These are phyloP conservation scores for Rhinolophus ferrumequinum DNA, from an alignment of 2,113 vertebrate species.

Conservation along the genomic window DNA sequence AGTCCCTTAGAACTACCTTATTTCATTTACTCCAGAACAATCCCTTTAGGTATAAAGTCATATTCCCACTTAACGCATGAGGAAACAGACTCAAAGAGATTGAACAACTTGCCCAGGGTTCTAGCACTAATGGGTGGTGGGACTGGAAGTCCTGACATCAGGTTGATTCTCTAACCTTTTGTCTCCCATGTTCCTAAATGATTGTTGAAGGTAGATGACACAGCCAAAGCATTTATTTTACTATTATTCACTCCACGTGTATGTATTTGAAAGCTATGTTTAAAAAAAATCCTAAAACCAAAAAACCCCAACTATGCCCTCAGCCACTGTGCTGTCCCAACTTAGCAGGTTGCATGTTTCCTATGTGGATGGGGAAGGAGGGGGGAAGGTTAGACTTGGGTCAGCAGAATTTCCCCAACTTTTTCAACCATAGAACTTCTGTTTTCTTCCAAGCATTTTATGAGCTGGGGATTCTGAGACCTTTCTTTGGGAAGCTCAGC, in stretches of 20 bases:
- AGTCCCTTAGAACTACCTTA: neutral
- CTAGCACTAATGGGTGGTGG: neutral
- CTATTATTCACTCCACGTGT: neutral
- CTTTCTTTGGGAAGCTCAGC: neutral
- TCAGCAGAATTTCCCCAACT: conserved; percentile 25
- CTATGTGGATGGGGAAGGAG: neutral
- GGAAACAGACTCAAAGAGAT: neutral
- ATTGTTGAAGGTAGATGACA: neutral
- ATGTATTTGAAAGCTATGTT: conserved; percentile 25
- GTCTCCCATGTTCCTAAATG: neutral
- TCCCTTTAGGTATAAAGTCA: neutral
- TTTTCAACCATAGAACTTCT: neutral
- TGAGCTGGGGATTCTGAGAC: neutral
- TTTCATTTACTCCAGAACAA: neutral
- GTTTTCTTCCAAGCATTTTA: neutral
- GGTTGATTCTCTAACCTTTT: neutral
- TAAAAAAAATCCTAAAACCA: neutral
- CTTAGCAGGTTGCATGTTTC: neutral
- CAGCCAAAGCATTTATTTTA: neutral
- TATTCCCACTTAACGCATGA: neutral
- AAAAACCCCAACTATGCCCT: neutral
- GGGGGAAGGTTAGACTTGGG: neutral
- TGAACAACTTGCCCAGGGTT: neutral
- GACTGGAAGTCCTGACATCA: neutral
- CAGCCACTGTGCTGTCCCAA: neutral